These are phyloP conservation scores for Hemichromis elongatus DNA, from an alignment of 2,113 vertebrate genomes.

Conservation along the genomic window DNA sequence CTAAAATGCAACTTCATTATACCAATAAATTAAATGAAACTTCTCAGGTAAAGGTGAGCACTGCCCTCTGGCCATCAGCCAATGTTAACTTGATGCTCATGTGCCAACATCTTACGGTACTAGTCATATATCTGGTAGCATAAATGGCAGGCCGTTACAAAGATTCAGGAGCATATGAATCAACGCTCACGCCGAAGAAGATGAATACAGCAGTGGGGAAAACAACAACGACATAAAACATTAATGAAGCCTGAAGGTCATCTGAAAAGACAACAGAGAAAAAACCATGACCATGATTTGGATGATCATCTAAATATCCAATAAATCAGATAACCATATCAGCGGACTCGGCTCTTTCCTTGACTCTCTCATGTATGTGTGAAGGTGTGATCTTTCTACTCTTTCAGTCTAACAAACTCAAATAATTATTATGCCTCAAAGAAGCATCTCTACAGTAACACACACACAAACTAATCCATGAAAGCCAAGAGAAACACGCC, in stretches of 20 bases:
- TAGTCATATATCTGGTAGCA: too few relatives aligned
- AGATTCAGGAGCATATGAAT: background rate
- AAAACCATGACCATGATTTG: background rate
- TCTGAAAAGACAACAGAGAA: background rate
- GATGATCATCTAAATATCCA: rapidly evolving
- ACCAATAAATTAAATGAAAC: background rate
- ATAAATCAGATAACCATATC: background rate
- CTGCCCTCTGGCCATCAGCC: background rate
- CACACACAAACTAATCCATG: slow-evolving; percentile 1
- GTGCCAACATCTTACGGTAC: background rate
- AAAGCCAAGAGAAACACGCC: slow-evolving; percentile 58
- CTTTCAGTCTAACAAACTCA: background rate
- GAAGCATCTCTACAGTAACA: background rate
- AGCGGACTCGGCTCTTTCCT: too few relatives aligned
- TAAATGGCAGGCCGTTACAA: background rate
- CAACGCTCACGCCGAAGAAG: rapidly evolving
- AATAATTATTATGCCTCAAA: background rate
- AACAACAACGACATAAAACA: background rate
- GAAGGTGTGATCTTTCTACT: background rate
- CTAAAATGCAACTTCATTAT: rapidly evolving
- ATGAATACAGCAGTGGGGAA: background rate
- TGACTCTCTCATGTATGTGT: background rate
- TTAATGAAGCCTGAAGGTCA: background rate
- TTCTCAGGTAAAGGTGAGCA: background rate
- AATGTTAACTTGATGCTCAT: background rate